Base-by-base conservation (phyloP, 2,113 vertebrate genomes). In the Atrichornis clamosus region DNA sequence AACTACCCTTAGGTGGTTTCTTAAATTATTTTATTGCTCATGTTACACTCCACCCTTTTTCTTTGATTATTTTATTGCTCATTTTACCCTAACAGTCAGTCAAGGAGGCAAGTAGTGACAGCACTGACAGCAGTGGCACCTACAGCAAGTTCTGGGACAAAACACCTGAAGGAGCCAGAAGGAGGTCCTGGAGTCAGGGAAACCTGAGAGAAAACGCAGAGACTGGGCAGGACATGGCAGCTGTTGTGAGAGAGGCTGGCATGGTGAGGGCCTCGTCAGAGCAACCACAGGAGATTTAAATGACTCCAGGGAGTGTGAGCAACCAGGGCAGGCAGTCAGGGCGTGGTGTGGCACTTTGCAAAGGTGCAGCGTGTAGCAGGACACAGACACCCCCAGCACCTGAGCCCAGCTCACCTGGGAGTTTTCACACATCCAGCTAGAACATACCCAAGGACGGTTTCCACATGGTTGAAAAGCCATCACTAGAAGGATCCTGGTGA, bases 51-150 rank as follows among this genome's bases (percentile, higher is more conserved):
- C n/a, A n/a, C n/a, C n/a, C n/a, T n/a, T n/a, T n/a, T n/a, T n/a
- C n/a, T n/a, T n/a, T n/a, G n/a, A n/a, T n/a, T n/a, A n/a, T n/a
- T n/a, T n/a, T n/a, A n/a, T n/a, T n/a, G n/a, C n/a, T n/a, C n/a
- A n/a, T n/a, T n/a, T n/a, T n/a, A n/a, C n/a, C n/a, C n/a, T n/a
- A n/a, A n/a, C n/a, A n/a, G n/a, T n/a, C n/a, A 53, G 10, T 52
- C 33, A 37, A 81, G 0, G 0, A 74, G 28, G 23, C 19, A 28
- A 0, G 0, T 35, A 64, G 16, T 0, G 0, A 52, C 22, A 39
- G 17, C 1, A 1, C 46, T 0, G 5, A 46, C 5, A 21, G 33
- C 13, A 60, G 46, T 1, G 1, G 30, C 46, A 47, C 24, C 19
- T 30, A 10, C 22, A 17, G 41, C 47, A 55, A 55, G 26, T 19